A percentile compares a stretch with the other conserved stretches of the same genome.
Conservation (phyloP, 2,113 vertebrate species). For the Ceratotherium simum region DNA sequence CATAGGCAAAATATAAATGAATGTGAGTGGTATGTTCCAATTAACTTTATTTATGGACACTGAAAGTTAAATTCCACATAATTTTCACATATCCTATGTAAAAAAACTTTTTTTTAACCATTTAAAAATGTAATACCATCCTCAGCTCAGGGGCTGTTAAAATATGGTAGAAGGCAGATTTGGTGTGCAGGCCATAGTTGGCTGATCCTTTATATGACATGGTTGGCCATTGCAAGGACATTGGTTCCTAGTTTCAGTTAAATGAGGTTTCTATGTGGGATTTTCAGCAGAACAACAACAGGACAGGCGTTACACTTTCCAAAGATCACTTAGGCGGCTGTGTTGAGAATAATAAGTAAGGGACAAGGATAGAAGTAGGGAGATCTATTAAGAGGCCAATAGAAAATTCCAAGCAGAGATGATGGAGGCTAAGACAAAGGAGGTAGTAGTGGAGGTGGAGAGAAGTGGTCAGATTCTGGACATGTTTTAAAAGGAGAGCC, state of each 20-base stretch:
- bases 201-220: neutral
- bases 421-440: neutral
- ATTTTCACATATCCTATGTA: neutral
- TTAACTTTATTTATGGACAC: neutral
- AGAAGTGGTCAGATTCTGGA: neutral
- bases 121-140: neutral
- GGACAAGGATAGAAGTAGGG: neutral
- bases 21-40: neutral
- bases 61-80: neutral
- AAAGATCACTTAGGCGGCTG: neutral
- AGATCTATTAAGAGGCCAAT: neutral
- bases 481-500: neutral
- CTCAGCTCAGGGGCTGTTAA: neutral
- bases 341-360: neutral
- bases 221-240: neutral
- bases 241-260: neutral
- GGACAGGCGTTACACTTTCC: neutral
- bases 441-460: neutral
- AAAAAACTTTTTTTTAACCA: neutral
- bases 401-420: neutral
- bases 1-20: neutral
- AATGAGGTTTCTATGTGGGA: neutral
- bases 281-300: slow-evolving; percentile 9
- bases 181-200: neutral
- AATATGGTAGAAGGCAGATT: neutral